Evolutionary conservation across 2,888 invertebrate genomes (phyloP).

Genomic region (Acleris holmiana): DNA sequence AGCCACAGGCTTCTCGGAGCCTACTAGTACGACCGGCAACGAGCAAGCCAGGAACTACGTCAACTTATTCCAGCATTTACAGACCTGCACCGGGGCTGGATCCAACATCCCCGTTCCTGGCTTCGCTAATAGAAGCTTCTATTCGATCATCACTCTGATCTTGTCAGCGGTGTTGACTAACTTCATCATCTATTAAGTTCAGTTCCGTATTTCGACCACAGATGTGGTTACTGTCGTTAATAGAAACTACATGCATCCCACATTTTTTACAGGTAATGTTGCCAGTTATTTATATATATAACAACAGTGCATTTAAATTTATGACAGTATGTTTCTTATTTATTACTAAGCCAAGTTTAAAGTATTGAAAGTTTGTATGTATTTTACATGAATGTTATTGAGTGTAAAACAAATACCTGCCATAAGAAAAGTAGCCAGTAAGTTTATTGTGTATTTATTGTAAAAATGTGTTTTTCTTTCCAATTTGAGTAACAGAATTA

Average conservation of each 20-base stretch:
- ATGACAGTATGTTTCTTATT: too few species aligned
- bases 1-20: slow-evolving; percentile 81
- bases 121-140: slow-evolving; percentile 50
- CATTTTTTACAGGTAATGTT: too few species aligned
- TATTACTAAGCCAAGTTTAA: too few species aligned
- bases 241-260: too few species aligned
- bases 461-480: slow-evolving; percentile 17
- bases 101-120: slow-evolving; percentile 46
- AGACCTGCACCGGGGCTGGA: slow-evolving; percentile 62
- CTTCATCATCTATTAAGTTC: slow-evolving; percentile 51
- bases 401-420: neutral
- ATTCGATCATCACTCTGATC: slow-evolving; percentile 57
- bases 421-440: neutral
- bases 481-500: neutral
- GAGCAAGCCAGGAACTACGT: slow-evolving; percentile 82
- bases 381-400: neutral
- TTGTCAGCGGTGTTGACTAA: slow-evolving; percentile 54
- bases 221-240: too few species aligned
- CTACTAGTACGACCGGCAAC: slow-evolving; percentile 56
- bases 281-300: too few species aligned
- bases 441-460: slow-evolving; percentile 21
- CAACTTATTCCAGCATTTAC: slow-evolving; percentile 77
- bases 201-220: neutral
- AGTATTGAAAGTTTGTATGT: too few species aligned
- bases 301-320: too few species aligned